phyloP scores from a whole-genome alignment of 2,113 vertebrate species.

The Myocastor coypus region DNA sequence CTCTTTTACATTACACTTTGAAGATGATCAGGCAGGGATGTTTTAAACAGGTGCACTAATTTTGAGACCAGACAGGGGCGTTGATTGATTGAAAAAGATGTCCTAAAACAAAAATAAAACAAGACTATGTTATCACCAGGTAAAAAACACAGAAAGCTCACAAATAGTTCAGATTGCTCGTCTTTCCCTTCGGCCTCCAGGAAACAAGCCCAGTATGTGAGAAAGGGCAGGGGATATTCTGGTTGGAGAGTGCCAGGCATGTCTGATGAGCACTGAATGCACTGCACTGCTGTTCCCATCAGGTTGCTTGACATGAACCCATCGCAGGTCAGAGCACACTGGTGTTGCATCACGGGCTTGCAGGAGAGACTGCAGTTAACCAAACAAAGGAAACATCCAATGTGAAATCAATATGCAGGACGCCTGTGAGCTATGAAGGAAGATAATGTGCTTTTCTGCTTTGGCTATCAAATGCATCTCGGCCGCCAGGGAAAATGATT shows the following conservation, averaged over 20 bases:
- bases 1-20: neutral
- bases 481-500: constrained; percentile 69
- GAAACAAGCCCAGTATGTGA: neutral
- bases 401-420: constrained; percentile 63
- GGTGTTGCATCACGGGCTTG: constrained; percentile 27
- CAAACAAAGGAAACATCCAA: constrained; percentile 34
- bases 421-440: constrained; percentile 56
- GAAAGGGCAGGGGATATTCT: neutral
- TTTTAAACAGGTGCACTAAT: neutral
- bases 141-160: neutral
- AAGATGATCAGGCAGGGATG: neutral
- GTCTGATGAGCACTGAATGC: neutral
- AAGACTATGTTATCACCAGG: too few relatives aligned
- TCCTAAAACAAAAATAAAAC: neutral
- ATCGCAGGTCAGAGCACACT: constrained; percentile 22
- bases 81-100: neutral
- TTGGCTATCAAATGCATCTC: constrained; percentile 60
- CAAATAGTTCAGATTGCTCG: neutral
- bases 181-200: neutral
- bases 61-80: neutral
- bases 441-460: constrained; percentile 57
- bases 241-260: neutral
- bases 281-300: neutral
- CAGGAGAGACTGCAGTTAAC: constrained; percentile 53
- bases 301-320: neutral